Evolutionary conservation across 2,888 invertebrate species (phyloP).

Genomic region (Cephonodes hylas): DNA sequence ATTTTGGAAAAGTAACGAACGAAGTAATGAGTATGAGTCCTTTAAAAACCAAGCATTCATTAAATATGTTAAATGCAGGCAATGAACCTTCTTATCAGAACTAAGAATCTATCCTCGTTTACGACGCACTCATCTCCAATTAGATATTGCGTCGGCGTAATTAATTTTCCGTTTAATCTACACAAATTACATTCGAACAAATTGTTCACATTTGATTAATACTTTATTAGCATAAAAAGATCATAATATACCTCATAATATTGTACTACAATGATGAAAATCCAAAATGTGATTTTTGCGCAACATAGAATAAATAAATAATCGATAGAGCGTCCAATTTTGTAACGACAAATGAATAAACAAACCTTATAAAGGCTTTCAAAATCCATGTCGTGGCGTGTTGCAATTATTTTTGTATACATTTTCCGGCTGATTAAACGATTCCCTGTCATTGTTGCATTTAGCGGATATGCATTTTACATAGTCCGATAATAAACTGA

Average conservation of each 20-base stretch:
- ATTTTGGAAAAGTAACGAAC: background rate
- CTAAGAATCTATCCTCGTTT: background rate
- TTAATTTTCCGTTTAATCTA: background rate
- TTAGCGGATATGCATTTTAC: background rate
- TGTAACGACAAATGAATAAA: slow-evolving; percentile 35
- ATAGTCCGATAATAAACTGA: too few species aligned
- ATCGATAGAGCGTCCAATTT: slow-evolving; percentile 29
- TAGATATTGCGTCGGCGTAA: background rate
- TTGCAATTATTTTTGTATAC: slow-evolving; percentile 19
- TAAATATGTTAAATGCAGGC: background rate
- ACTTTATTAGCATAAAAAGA: slow-evolving; percentile 25
- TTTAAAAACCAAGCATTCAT: background rate
- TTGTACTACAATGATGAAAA: slow-evolving; percentile 28
- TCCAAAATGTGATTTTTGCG: slow-evolving; percentile 27
- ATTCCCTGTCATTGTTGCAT: background rate
- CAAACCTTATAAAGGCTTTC: slow-evolving; percentile 31
- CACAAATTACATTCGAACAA: background rate
- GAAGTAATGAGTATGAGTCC: background rate
- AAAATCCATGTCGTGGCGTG: slow-evolving; percentile 28
- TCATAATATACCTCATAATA: slow-evolving; percentile 25
- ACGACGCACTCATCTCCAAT: background rate
- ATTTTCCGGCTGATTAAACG: background rate
- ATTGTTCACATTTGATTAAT: background rate
- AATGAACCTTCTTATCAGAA: background rate
- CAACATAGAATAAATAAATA: slow-evolving; percentile 33